Conservation (phyloP, 2,888 invertebrate genomes). For the Alentia gelatinosa region DNA sequence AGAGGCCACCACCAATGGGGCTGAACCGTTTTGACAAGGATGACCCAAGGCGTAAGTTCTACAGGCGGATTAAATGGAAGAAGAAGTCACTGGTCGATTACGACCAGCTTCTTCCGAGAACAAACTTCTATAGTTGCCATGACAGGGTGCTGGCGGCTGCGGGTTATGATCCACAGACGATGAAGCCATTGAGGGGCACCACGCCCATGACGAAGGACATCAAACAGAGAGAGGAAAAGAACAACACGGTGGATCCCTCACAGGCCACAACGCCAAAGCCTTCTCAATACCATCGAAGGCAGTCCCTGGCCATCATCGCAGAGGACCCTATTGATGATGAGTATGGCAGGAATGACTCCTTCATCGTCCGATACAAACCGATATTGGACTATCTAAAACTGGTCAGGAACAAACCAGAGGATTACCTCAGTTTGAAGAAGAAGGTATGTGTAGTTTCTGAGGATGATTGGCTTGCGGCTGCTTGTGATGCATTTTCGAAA, state of each 20-base stretch:
- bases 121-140: slow-evolving; percentile 2
- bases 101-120: neutral
- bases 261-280: neutral
- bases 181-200: neutral
- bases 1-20: neutral
- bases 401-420: neutral
- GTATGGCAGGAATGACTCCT: neutral
- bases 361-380: slow-evolving; percentile 4
- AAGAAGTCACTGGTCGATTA: neutral
- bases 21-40: neutral
- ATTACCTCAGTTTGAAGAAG: neutral
- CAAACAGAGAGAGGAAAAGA: neutral
- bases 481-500: neutral
- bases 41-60: slow-evolving; percentile 23
- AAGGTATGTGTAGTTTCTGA: neutral
- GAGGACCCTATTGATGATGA: slow-evolving; percentile 42
- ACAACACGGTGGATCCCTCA: neutral
- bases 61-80: slow-evolving; percentile 22
- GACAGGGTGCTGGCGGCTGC: neutral
- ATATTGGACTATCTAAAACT: slow-evolving; percentile 25
- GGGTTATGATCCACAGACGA: neutral
- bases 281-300: neutral
- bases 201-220: neutral
- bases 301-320: neutral
- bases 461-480: neutral